Conservation (phyloP, 2,797 vertebrate genomes). For the Pseudomugil tenellus region DNA sequence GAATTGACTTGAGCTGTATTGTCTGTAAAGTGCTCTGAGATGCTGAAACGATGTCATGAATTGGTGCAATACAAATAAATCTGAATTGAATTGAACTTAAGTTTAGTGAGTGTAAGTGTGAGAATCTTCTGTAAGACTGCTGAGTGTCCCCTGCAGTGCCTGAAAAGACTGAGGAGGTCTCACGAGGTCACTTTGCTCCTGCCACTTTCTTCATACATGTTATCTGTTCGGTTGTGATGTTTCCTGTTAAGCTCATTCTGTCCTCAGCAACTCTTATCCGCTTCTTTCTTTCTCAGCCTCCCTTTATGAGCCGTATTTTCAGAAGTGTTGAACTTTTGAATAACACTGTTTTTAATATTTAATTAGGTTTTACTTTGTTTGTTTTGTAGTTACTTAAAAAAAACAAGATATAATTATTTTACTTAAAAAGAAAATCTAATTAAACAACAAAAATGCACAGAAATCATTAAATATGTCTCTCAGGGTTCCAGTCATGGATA, state of each 20-base stretch:
- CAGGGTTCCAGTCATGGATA: too few relatives aligned
- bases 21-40: too few relatives aligned
- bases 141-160: conserved; percentile 28
- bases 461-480: too few relatives aligned
- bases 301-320: conserved; percentile 21
- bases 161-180: conserved; percentile 40
- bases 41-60: too few relatives aligned
- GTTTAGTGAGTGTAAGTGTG: conserved; percentile 35
- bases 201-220: conserved; percentile 14
- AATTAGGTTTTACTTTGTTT: too few relatives aligned
- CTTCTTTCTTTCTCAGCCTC: conserved; percentile 11
- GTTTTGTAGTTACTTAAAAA: not conserved
- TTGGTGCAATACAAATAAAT: too few relatives aligned
- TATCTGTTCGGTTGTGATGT: conserved; percentile 39
- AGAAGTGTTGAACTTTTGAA: conserved; percentile 2
- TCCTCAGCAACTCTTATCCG: conserved; percentile 36
- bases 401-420: not conserved
- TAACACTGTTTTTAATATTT: not conserved
- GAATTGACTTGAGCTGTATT: too few relatives aligned
- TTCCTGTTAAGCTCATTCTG: conserved; percentile 31
- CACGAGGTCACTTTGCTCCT: conserved; percentile 16
- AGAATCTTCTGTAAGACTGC: conserved; percentile 21
- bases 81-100: conserved; percentile 12
- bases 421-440: too few relatives aligned
- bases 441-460: too few relatives aligned